Evolutionary conservation across 2,888 invertebrate species (phyloP).

Genomic region (Thera obeliscata): DNA sequence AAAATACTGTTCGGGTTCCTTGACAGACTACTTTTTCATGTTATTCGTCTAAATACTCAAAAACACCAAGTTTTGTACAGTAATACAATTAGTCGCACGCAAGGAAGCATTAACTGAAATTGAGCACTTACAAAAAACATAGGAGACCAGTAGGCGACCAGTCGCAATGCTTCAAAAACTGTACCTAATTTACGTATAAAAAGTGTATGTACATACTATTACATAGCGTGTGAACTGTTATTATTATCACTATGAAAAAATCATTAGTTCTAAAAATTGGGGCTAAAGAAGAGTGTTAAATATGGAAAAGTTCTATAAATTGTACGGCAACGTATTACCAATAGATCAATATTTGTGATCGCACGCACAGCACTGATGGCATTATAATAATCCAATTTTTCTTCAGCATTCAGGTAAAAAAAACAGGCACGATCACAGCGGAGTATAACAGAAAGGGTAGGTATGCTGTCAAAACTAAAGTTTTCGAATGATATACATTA

Average conservation of each 20-base stretch:
- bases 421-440: no score
- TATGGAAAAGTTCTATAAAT: neutral
- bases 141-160: slow-evolving; percentile 33
- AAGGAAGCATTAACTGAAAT: slow-evolving; percentile 63
- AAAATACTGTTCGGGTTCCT: neutral
- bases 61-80: slow-evolving; percentile 42
- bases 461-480: no score
- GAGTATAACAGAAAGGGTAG: no score
- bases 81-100: slow-evolving; percentile 52
- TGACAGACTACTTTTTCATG: neutral
- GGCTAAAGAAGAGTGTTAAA: slow-evolving; percentile 16
- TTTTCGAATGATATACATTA: no score
- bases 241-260: slow-evolving; percentile 31
- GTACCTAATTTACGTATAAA: slow-evolving; percentile 52
- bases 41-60: slow-evolving; percentile 19
- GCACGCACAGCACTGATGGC: neutral
- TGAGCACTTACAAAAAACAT: slow-evolving; percentile 64
- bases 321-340: neutral
- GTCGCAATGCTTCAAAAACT: slow-evolving; percentile 21
- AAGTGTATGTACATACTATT: slow-evolving; percentile 61
- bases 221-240: slow-evolving; percentile 45
- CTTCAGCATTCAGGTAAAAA: no score
- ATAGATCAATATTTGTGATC: no score
- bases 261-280: slow-evolving; percentile 28
- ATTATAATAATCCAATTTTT: no score